phyloP scores from a whole-genome alignment of 2,113 vertebrate genomes.

The Oncorhynchus kisutch region DNA sequence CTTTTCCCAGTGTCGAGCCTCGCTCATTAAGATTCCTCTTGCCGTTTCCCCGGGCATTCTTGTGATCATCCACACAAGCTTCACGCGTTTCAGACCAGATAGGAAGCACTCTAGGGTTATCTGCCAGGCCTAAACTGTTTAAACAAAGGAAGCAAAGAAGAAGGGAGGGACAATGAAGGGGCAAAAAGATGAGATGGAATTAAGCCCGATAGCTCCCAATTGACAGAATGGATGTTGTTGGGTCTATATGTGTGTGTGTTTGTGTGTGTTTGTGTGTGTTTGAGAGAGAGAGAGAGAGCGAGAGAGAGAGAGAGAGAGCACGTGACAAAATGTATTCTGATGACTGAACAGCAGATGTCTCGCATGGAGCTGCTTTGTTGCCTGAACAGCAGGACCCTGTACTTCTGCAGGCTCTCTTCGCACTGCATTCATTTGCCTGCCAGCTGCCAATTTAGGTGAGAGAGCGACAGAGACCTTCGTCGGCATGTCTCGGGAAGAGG shows the following conservation, averaged over 20 bases:
- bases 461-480: conserved; percentile 45
- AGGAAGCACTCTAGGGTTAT: conserved; percentile 71
- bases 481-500: conserved; percentile 62
- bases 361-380: conserved; percentile 85
- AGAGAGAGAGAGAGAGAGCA: conserved; percentile 57
- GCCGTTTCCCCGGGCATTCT: conserved; percentile 68
- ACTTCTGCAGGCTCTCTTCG: conserved; percentile 85
- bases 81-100: conserved; percentile 65
- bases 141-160: conserved; percentile 62
- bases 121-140: conserved; percentile 64
- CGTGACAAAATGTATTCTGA: conserved; percentile 86
- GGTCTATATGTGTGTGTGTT: background rate
- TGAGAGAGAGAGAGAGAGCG: conserved; percentile 46
- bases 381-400: conserved; percentile 89
- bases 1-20: conserved; percentile 68
- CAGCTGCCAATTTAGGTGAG: conserved; percentile 85
- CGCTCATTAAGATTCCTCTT: conserved; percentile 75
- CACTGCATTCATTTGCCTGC: conserved; percentile 88
- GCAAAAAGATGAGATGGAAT: background rate
- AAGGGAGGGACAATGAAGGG: conserved; percentile 42
- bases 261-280: conserved; percentile 15
- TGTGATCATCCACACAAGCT: conserved; percentile 67
- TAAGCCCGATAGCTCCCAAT: conserved; percentile 24
- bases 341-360: conserved; percentile 93
- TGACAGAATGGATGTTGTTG: conserved; percentile 56